These are phyloP conservation scores for Poecile atricapillus DNA, from an alignment of 2,113 vertebrate species.

Conservation along the genomic window DNA sequence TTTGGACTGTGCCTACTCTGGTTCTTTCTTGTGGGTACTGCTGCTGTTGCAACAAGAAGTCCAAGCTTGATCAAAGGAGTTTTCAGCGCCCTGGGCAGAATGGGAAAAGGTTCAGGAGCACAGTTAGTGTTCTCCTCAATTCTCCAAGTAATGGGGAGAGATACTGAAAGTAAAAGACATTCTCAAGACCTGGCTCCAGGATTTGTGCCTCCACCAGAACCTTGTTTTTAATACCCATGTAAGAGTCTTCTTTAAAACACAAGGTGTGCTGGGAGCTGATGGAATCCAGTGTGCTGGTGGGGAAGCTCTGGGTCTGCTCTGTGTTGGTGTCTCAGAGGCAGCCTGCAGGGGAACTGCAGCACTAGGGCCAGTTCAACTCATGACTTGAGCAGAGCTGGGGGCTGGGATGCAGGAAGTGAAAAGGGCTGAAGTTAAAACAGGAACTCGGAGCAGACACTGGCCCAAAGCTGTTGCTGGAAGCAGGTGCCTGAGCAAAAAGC, in stretches of 20 bases:
- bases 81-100: neutral
- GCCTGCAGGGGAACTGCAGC: neutral
- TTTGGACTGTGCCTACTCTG: neutral
- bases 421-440: constrained; percentile 27
- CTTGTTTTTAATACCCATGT: neutral
- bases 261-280: neutral
- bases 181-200: neutral
- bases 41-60: neutral
- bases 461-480: neutral
- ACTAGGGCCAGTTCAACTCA: neutral
- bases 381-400: neutral
- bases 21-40: neutral
- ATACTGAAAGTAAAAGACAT: neutral
- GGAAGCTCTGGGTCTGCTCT: rapidly evolving
- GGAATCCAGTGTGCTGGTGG: neutral
- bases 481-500: neutral
- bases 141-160: neutral
- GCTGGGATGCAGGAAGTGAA: constrained; percentile 27
- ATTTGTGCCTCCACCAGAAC: neutral
- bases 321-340: rapidly evolving
- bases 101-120: neutral
- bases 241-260: neutral
- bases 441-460: neutral
- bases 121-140: neutral
- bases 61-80: neutral